Evolutionary conservation across 2,888 invertebrate species (phyloP).

Genomic region (Cosmia pyralina): DNA sequence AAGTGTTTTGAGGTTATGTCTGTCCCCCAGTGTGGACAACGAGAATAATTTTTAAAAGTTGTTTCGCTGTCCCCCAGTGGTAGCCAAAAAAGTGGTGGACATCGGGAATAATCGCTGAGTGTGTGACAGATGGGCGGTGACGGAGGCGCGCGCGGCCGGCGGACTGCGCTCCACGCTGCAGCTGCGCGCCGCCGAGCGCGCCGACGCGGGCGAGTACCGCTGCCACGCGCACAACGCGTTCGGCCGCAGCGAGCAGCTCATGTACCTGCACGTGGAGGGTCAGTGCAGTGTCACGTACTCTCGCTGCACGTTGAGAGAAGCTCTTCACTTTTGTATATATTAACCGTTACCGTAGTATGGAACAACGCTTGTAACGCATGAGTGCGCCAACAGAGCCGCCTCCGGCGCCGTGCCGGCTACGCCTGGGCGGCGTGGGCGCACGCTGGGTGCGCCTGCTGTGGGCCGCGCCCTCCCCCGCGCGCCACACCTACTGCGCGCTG

Average conservation of each 20-base stretch:
- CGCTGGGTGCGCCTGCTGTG: conserved; percentile 91
- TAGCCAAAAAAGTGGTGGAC: too few relatives aligned
- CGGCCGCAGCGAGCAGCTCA: conserved; percentile 91
- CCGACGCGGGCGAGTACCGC: conserved; percentile 93
- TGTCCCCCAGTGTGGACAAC: too few relatives aligned
- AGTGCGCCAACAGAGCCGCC: conserved; percentile 91
- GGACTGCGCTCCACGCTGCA: conserved; percentile 92
- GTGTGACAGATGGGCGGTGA: conserved; percentile 88
- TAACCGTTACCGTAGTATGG: not conserved
- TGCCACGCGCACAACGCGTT: conserved; percentile 93
- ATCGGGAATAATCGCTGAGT: too few relatives aligned
- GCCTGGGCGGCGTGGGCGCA: conserved; percentile 90
- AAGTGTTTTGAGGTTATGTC: too few relatives aligned
- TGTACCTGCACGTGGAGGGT: conserved; percentile 93
- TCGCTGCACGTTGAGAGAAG: not conserved
- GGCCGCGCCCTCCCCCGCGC: conserved; percentile 75
- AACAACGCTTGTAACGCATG: not conserved
- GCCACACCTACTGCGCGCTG: conserved; percentile 71
- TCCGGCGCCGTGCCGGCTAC: conserved; percentile 90
- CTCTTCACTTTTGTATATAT: too few relatives aligned
- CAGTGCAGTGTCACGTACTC: not conserved
- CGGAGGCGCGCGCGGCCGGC: conserved; percentile 92
- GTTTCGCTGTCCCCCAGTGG: too few relatives aligned
- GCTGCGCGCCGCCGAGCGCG: conserved; percentile 91
- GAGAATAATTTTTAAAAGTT: too few relatives aligned